Evolutionary conservation across 2,113 vertebrate species (phyloP).

Genomic region (Antechinus stuartii): DNA sequence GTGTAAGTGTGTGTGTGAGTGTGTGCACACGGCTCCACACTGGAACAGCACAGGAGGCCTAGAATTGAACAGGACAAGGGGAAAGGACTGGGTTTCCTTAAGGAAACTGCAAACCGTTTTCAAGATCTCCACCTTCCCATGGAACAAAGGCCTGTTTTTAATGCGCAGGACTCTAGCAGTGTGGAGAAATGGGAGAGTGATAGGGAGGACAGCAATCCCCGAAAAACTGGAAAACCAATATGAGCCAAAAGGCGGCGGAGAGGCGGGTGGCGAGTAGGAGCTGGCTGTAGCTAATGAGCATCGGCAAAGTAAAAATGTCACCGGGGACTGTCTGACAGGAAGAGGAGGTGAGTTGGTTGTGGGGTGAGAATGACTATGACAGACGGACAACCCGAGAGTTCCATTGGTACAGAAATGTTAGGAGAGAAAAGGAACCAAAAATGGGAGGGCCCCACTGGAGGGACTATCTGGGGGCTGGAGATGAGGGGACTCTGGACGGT

Average conservation of each 20-base stretch:
- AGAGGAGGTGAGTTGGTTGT: not conserved
- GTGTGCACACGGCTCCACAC: no score
- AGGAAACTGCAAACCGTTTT: not conserved
- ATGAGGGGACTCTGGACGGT: no score
- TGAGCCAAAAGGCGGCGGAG: not conserved
- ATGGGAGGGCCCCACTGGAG: no score
- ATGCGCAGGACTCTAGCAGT: no score
- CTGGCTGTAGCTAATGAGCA: not conserved
- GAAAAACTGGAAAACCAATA: not conserved
- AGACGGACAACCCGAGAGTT: not conserved
- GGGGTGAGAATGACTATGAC: not conserved
- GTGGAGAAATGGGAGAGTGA: not conserved
- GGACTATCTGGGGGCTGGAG: no score
- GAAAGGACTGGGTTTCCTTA: not conserved
- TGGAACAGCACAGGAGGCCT: not conserved
- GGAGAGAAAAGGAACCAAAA: no score
- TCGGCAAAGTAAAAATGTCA: not conserved
- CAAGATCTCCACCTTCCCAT: not conserved
- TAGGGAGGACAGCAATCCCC: not conserved
- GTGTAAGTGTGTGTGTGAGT: no score
- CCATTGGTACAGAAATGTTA: no score
- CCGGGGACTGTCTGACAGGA: no score
- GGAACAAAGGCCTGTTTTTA: not conserved
- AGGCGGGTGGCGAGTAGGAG: not conserved
- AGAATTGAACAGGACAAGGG: not conserved